phyloP scores from a whole-genome alignment of 2,888 invertebrate species.

The Imbricaverruca yamaguchii region DNA sequence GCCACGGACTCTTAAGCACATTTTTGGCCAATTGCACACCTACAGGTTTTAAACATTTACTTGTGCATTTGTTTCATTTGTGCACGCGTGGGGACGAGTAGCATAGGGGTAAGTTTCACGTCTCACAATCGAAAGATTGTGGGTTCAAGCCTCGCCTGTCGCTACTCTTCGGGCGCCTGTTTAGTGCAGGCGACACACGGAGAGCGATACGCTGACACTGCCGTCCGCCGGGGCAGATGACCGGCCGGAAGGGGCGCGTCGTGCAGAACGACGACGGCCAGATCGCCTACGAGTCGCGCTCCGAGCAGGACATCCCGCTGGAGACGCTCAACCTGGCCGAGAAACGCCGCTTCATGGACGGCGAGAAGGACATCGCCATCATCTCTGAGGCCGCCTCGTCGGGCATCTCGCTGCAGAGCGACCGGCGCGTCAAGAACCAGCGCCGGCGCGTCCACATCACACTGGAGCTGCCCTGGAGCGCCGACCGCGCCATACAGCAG shows the following conservation, averaged over 20 bases:
- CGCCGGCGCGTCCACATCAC: constrained; percentile 94
- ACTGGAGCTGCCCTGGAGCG: constrained; percentile 96
- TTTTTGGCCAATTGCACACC: too few relatives aligned
- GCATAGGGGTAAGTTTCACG: too few relatives aligned
- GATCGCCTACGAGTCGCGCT: constrained; percentile 88
- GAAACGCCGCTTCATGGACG: constrained; percentile 87
- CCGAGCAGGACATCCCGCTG: constrained; percentile 88
- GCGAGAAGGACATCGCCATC: constrained; percentile 94
- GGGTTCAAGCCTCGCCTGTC: too few relatives aligned
- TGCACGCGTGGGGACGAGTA: too few relatives aligned
- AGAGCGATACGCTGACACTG: neutral
- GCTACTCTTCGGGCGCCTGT: too few relatives aligned
- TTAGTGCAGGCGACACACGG: too few relatives aligned
- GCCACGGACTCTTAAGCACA: too few relatives aligned
- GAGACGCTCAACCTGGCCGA: constrained; percentile 85
- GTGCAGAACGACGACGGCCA: constrained; percentile 87
- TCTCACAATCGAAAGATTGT: too few relatives aligned
- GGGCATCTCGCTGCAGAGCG: constrained; percentile 86
- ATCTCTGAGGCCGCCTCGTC: constrained; percentile 99
- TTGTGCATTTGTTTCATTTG: too few relatives aligned
- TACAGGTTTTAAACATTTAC: too few relatives aligned
- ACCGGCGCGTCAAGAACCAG: constrained; percentile 87
- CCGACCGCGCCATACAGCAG: constrained; percentile 97
- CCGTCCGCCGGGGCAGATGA: constrained; percentile 60
- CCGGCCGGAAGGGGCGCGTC: constrained; percentile 88